Base-by-base conservation (phyloP, 2,113 vertebrate species). In the Petrocephalus zakoni region DNA sequence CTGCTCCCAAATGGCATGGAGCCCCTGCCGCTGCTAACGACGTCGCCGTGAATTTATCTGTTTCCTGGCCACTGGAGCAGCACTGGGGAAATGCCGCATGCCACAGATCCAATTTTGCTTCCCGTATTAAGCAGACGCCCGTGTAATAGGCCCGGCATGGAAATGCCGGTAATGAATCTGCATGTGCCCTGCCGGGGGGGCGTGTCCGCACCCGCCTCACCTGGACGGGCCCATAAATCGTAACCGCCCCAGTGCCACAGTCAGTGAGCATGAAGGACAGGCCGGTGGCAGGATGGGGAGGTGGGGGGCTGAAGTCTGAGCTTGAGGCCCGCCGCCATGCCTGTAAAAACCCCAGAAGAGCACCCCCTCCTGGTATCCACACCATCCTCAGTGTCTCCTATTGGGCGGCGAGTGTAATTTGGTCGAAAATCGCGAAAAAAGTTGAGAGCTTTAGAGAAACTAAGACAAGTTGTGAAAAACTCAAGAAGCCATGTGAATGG, bases 191-290 rank as follows among this genome's bases (percentile, higher is more conserved):
- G n/a, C 49, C 46, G 53, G 21, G 87, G 87, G 61, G 90, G 49
- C 93, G 94, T 94, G 94, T 95, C 95, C 94, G 93, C 93, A 91
- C 93, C 94, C 93, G 94, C 93, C 94, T 95, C 92, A 92, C 93
- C 92, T 91, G 94, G 93, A 94, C 92, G 93, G 93, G 93, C 92
- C 94, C 92, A 95, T 95, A 95, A 95, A 95, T 95, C 94, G 94
- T 87, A 6, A 85, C 88, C 88, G 89, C 89, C 88, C 91, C 89
- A 89, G 91, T 90, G 91, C 93, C 93, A 90, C 91, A 94, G 93
- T 93, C 94, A 95, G 92, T 89, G 91, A 95, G 95, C 95, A 95
- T 95, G 95, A 95, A 95, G 94, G 94, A 93, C 95, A 93, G 90
- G 87, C 90, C 90, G 4, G 51, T 5, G 8, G 55, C 3, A 21